A percentile compares a stretch with the other conserved stretches of the same genome.
phyloP scores from a whole-genome alignment of 2,113 vertebrate species.

The Odobenus rosmarus region DNA sequence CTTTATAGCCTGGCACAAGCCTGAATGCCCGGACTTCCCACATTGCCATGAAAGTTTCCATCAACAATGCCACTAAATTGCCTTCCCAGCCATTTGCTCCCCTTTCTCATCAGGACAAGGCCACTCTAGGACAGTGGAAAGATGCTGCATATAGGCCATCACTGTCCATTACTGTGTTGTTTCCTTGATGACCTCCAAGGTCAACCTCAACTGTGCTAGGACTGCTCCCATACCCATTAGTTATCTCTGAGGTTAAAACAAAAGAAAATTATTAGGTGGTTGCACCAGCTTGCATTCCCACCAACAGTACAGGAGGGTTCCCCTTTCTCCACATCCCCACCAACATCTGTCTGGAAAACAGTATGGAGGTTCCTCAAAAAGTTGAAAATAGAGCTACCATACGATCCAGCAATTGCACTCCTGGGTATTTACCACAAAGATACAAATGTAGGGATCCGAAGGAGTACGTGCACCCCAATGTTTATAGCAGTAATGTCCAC shows the following conservation, averaged over 20 bases:
- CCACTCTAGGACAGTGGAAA: neutral
- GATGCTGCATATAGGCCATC: accelerated
- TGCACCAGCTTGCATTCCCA: no score
- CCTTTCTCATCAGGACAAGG: accelerated
- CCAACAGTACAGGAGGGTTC: no score
- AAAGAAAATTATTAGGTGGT: neutral
- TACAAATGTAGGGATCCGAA: no score
- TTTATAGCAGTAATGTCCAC: no score
- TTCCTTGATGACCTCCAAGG: neutral
- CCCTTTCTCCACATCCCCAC: no score
- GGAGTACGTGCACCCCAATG: no score
- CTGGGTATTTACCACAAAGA: no score
- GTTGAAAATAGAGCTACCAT: no score
- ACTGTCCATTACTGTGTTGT: accelerated
- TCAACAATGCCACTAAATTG: neutral
- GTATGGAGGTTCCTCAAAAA: no score
- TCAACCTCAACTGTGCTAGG: neutral
- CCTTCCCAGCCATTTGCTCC: accelerated
- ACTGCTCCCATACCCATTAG: accelerated
- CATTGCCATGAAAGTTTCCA: neutral
- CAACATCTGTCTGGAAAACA: no score
- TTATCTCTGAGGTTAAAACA: neutral
- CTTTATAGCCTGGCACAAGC: neutral
- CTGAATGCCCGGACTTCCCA: neutral
- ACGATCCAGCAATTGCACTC: no score